A percentile compares a stretch with the other conserved stretches of the same genome.
Evolutionary conservation across 2,113 vertebrate genomes (phyloP).

Genomic region (Urocolius indicus): DNA sequence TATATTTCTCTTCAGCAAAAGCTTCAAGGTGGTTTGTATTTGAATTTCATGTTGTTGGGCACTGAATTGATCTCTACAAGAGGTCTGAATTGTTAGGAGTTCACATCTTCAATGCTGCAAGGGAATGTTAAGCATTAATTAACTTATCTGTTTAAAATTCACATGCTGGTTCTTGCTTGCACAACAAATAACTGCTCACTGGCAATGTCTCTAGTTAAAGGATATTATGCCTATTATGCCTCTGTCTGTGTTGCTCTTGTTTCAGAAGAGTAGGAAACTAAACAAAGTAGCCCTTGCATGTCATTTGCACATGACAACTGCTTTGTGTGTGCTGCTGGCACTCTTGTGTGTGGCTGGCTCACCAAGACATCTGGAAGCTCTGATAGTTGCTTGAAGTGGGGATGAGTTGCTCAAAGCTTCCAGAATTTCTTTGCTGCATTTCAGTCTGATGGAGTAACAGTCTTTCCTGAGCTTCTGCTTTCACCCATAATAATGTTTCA

Average conservation of each 20-base stretch:
- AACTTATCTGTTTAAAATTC: constrained; percentile 43
- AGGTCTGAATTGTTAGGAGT: background rate
- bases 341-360: background rate
- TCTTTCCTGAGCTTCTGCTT: background rate
- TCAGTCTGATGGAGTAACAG: background rate
- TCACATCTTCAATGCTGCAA: background rate
- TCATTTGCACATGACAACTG: background rate
- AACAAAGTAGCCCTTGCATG: background rate
- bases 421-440: background rate
- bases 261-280: background rate
- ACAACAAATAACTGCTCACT: constrained; percentile 1
- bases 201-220: background rate
- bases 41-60: background rate
- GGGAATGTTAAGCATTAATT: constrained; percentile 27
- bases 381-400: background rate
- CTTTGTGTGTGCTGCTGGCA: background rate
- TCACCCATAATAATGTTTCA: background rate
- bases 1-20: background rate
- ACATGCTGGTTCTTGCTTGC: background rate
- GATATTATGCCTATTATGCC: constrained; percentile 2
- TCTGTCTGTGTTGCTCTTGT: background rate
- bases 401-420: background rate
- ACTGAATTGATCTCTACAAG: background rate
- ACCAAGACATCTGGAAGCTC: background rate
- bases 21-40: background rate